A percentile compares a stretch with the other conserved stretches of the same genome.
Conservation (phyloP, 37 sponge, comb jelly and placozoan genomes). For the Crambe crambe region DNA sequence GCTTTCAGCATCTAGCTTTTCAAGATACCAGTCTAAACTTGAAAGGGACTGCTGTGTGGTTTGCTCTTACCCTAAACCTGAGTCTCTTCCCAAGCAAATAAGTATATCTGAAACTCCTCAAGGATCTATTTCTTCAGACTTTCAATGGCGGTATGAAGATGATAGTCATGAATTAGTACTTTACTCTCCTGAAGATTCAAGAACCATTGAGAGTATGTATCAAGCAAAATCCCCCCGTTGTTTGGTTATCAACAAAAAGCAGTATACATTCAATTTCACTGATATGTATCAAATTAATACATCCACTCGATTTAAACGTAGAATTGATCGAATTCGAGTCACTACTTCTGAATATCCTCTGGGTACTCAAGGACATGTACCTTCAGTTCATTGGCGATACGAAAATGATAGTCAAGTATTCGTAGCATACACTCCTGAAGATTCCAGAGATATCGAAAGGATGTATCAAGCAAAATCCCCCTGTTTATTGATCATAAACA, state of each 20-base stretch:
- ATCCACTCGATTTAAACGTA: too few relatives aligned
- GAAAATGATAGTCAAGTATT: too few relatives aligned
- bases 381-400: too few relatives aligned
- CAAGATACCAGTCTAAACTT: slow-evolving; percentile 16
- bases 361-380: too few relatives aligned
- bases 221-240: slow-evolving; percentile 6
- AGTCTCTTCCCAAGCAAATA: slow-evolving; percentile 6
- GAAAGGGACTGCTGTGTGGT: slow-evolving; percentile 23
- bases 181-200: slow-evolving; percentile 38
- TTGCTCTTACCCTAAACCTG: slow-evolving; percentile 7
- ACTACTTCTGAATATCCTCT: too few relatives aligned
- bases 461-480: slow-evolving; percentile 32
- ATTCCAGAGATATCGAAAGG: slow-evolving; percentile 45
- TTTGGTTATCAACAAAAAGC: slow-evolving; percentile 14
- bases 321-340: too few relatives aligned
- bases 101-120: slow-evolving; percentile 10
- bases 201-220: slow-evolving; percentile 54
- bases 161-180: slow-evolving; percentile 12
- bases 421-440: slow-evolving; percentile 37
- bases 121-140: slow-evolving; percentile 5
- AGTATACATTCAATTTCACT: slow-evolving; percentile 52
- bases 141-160: slow-evolving; percentile 64
- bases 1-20: slow-evolving; percentile 30
- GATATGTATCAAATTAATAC: too few relatives aligned
- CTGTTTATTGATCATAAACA: slow-evolving; percentile 23